phyloP scores from a whole-genome alignment of 2,113 vertebrate species.

The Labeo catla region DNA sequence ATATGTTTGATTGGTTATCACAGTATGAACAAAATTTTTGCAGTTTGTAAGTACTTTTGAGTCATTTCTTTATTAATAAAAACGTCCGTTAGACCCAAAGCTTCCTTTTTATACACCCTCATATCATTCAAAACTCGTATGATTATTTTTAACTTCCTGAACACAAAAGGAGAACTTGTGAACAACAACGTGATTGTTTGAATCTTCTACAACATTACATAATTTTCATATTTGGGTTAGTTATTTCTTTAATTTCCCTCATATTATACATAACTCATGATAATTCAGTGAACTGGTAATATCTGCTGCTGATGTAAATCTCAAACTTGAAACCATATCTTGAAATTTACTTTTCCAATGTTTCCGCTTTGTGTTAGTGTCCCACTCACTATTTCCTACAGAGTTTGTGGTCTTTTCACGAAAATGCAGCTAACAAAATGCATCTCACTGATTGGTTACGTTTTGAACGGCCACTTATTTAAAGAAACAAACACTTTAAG shows the following conservation, averaged over 20 bases:
- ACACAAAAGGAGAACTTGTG: background rate
- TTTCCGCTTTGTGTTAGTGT: background rate
- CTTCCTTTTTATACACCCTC: background rate
- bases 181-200: background rate
- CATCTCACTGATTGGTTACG: background rate
- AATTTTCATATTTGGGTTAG: no score
- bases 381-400: background rate
- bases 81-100: background rate
- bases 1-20: accelerated
- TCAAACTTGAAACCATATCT: background rate
- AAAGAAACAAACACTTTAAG: background rate
- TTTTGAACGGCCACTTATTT: background rate
- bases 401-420: background rate
- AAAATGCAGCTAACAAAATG: background rate
- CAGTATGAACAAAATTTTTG: background rate
- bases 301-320: background rate
- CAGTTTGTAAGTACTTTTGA: background rate
- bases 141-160: background rate
- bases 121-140: background rate
- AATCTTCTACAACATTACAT: no score
- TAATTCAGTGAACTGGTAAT: no score
- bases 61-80: background rate
- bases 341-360: background rate
- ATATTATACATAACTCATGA: no score
- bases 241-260: no score